These are phyloP conservation scores for Brachystomella parvula DNA, from an alignment of 1,140 invertebrate species.

Conservation along the genomic window DNA sequence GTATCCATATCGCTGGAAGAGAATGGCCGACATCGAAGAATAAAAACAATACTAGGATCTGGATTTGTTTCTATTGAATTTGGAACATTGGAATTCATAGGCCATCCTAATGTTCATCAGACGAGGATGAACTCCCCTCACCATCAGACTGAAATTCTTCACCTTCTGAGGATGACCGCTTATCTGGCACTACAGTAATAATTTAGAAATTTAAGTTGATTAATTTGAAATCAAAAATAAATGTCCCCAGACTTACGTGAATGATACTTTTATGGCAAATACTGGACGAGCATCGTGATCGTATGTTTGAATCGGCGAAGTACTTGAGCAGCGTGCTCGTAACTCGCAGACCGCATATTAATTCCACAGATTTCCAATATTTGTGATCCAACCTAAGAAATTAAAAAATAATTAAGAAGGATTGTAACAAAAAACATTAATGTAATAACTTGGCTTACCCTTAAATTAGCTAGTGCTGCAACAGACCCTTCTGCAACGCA, in stretches of 20 bases:
- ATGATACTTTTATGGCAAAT: constrained; percentile 72
- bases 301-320: constrained; percentile 88
- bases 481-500: constrained; percentile 85
- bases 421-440: too few species aligned
- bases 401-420: too few species aligned
- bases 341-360: constrained; percentile 91
- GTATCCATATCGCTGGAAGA: too few species aligned
- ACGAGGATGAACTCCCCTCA: constrained; percentile 29
- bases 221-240: neutral
- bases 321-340: constrained; percentile 82
- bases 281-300: constrained; percentile 93
- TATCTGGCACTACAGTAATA: constrained; percentile 30
- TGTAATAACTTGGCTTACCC: too few species aligned
- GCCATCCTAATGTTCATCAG: constrained; percentile 27
- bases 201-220: constrained; percentile 3
- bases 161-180: constrained; percentile 34
- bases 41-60: too few species aligned
- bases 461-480: constrained; percentile 78
- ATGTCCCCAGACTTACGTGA: constrained; percentile 1
- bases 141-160: constrained; percentile 26
- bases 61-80: too few species aligned
- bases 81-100: too few species aligned
- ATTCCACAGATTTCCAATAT: constrained; percentile 93
- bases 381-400: constrained; percentile 80
- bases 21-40: too few species aligned